Percentiles rank a stretch among this genome's conserved stretches.
phyloP scores from a whole-genome alignment of 1,140 invertebrate species.

The Drosophila biarmipes region DNA sequence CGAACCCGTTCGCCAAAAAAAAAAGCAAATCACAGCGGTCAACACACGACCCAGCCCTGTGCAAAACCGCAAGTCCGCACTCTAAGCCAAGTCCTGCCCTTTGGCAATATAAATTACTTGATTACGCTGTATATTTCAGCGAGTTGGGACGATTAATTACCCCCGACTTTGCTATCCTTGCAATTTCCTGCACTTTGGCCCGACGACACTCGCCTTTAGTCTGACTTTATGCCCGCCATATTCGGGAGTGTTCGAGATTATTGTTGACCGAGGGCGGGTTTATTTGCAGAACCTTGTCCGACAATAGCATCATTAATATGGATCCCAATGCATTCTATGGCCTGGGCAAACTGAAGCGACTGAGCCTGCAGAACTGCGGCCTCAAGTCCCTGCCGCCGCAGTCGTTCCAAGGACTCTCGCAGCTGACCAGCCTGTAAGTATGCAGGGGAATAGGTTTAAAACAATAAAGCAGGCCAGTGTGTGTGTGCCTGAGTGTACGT shows the following conservation, averaged over 20 bases:
- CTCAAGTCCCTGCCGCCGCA: slow-evolving; percentile 85
- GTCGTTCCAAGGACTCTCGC: slow-evolving; percentile 85
- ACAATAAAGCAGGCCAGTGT: slow-evolving; percentile 6
- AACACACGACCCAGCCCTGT: slow-evolving; percentile 35
- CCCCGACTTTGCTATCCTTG: slow-evolving; percentile 57
- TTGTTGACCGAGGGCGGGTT: slow-evolving; percentile 72
- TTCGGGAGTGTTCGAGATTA: slow-evolving; percentile 18
- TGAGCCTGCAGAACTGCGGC: slow-evolving; percentile 86
- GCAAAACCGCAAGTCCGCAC: slow-evolving; percentile 19
- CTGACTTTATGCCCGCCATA: slow-evolving; percentile 38
- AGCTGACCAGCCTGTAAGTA: slow-evolving; percentile 87
- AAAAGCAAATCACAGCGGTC: slow-evolving; percentile 69
- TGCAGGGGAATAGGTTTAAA: slow-evolving; percentile 41
- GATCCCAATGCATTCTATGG: slow-evolving; percentile 86
- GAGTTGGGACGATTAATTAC: slow-evolving; percentile 74
- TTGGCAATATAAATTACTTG: slow-evolving; percentile 76
- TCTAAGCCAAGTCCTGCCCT: slow-evolving; percentile 3
- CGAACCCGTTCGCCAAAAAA: slow-evolving; percentile 49
- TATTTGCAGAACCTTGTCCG: slow-evolving; percentile 86
- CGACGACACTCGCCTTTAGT: slow-evolving; percentile 40
- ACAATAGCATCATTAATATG: slow-evolving; percentile 86
- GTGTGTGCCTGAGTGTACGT: slow-evolving; percentile 18
- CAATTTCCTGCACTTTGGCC: slow-evolving; percentile 72
- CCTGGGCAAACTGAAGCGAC: slow-evolving; percentile 85
- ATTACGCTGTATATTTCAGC: slow-evolving; percentile 68